Percentiles rank a stretch among this genome's conserved stretches.
Evolutionary conservation across 1,140 invertebrate genomes (phyloP).

Genomic region (Lycorma delicatula): DNA sequence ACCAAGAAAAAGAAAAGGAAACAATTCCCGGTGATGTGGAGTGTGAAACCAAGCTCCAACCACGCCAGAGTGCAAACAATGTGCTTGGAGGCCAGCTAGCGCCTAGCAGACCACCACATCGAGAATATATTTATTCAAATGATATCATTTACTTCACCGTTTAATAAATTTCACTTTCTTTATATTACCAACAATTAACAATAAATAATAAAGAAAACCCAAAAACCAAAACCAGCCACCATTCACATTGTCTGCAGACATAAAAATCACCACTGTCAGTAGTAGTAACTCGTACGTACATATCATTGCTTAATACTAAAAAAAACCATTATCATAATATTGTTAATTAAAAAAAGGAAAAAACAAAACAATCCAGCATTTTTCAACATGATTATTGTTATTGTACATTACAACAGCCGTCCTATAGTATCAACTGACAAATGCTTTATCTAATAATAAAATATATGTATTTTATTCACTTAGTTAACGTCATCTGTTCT

Average conservation of each 20-base stretch:
- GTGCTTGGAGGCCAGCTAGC: slow-evolving; percentile 33
- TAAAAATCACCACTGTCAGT: slow-evolving; percentile 11
- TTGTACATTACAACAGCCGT: too few relatives aligned
- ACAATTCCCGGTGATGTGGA: too few relatives aligned
- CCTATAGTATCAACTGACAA: too few relatives aligned
- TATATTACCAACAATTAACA: slow-evolving; percentile 4
- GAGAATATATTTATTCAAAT: background rate
- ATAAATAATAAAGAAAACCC: slow-evolving; percentile 8
- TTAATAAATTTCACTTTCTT: slow-evolving; percentile 8
- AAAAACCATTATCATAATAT: too few relatives aligned
- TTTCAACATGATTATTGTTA: slow-evolving; percentile 12
- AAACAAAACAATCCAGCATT: slow-evolving; percentile 14
- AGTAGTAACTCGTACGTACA: too few relatives aligned
- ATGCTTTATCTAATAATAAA: too few relatives aligned
- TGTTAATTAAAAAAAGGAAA: too few relatives aligned
- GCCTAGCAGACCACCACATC: slow-evolving; percentile 8
- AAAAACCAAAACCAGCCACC: slow-evolving; percentile 17
- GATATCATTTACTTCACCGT: slow-evolving; percentile 12
- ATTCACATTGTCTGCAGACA: slow-evolving; percentile 32
- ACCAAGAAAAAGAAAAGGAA: too few relatives aligned
- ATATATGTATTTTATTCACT: too few relatives aligned
- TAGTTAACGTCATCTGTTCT: too few relatives aligned
- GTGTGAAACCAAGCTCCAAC: background rate
- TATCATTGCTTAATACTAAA: too few relatives aligned
- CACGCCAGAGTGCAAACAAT: slow-evolving; percentile 35